A percentile compares a stretch with the other conserved stretches of the same genome.
Evolutionary conservation across 2,888 invertebrate genomes (phyloP).

Genomic region (Brachyopa scutellaris): DNA sequence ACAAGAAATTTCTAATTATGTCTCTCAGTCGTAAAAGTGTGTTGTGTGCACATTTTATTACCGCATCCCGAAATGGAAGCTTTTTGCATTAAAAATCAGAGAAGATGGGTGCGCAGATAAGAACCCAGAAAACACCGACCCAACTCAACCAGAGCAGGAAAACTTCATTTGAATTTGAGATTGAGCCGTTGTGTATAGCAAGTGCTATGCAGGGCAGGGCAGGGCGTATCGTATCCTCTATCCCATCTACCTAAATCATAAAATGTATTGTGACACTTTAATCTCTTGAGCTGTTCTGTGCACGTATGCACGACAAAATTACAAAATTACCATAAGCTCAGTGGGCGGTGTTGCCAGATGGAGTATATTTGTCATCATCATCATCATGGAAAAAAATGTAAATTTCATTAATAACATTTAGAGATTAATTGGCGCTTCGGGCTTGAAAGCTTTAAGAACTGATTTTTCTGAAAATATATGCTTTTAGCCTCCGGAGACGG

Average conservation of each 20-base stretch:
- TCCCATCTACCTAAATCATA: slow-evolving; percentile 38
- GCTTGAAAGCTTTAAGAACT: too few species aligned
- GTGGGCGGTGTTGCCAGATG: slow-evolving; percentile 33
- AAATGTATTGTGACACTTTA: slow-evolving; percentile 56
- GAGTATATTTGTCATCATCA: too few species aligned
- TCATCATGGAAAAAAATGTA: too few species aligned
- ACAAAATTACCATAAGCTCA: slow-evolving; percentile 50
- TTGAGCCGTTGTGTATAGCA: slow-evolving; percentile 45
- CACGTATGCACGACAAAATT: slow-evolving; percentile 41
- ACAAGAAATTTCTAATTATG: slow-evolving; percentile 58
- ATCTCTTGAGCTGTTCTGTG: slow-evolving; percentile 35
- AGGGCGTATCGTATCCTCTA: not conserved
- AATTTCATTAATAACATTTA: too few species aligned
- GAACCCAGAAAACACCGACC: slow-evolving; percentile 28
- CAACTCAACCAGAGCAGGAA: slow-evolving; percentile 19
- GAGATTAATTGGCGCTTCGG: too few species aligned
- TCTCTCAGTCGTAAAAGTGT: slow-evolving; percentile 48
- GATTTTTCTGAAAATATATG: too few species aligned
- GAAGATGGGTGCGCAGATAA: slow-evolving; percentile 36
- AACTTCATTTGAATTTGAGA: slow-evolving; percentile 65
- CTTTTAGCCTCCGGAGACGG: too few species aligned
- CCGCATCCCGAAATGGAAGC: slow-evolving; percentile 59
- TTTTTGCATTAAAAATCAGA: slow-evolving; percentile 56
- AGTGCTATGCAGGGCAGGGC: slow-evolving; percentile 24
- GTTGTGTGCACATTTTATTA: slow-evolving; percentile 48